Percentiles rank a stretch among this genome's conserved stretches.
Evolutionary conservation across 1,140 invertebrate species (phyloP).

Genomic region (Paramacrobiotus metropolitanus): DNA sequence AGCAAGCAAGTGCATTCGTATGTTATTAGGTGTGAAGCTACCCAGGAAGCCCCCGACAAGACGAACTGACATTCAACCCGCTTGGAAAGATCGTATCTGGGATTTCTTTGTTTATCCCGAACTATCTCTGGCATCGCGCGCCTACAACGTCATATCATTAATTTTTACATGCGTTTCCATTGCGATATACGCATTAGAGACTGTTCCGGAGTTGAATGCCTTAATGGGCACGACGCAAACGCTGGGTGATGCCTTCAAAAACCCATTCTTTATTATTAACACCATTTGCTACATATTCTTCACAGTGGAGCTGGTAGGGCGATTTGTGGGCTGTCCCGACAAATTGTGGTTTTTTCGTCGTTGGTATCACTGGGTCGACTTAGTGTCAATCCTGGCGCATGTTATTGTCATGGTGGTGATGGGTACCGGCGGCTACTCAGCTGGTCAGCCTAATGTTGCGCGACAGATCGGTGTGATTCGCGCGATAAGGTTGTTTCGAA

Average conservation of each 20-base stretch:
- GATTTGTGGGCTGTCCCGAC: not conserved
- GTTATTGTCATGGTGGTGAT: not conserved
- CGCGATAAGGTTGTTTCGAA: not conserved
- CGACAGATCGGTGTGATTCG: not conserved
- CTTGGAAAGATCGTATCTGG: not conserved
- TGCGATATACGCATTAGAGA: too few species aligned
- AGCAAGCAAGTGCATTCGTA: too few species aligned
- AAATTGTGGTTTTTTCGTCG: not conserved
- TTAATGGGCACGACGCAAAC: not conserved
- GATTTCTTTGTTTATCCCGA: not conserved
- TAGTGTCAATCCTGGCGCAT: not conserved
- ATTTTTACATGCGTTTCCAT: not conserved
- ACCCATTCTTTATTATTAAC: not conserved
- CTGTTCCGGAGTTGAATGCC: not conserved
- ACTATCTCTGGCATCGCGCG: not conserved
- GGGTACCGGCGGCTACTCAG: not conserved
- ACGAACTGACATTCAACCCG: not conserved
- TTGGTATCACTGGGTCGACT: not conserved
- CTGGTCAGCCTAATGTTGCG: not conserved
- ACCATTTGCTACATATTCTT: not conserved
- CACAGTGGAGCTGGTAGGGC: not conserved
- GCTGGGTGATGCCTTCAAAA: not conserved
- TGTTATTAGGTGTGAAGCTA: not conserved
- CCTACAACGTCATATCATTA: not conserved
- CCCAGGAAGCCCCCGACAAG: not conserved